phyloP scores from a whole-genome alignment of 2,113 vertebrate genomes.

The Cebidichthys violaceus region DNA sequence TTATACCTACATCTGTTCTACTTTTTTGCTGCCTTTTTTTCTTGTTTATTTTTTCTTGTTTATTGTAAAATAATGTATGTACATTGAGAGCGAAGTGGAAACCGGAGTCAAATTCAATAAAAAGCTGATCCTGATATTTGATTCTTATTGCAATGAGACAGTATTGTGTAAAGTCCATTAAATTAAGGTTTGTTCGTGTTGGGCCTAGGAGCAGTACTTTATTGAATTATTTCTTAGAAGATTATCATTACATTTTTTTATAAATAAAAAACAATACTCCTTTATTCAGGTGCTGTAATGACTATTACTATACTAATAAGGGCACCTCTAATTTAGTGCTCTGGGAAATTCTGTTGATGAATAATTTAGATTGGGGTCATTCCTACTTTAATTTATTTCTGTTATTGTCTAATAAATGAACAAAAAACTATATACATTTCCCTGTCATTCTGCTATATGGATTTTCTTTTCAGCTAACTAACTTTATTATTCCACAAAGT shows the following conservation, averaged over 20 bases:
- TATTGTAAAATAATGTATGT: too few species aligned
- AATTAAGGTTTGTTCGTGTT: neutral
- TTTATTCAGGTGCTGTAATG: neutral
- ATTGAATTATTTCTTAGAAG: neutral
- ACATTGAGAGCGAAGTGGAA: too few species aligned
- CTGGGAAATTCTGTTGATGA: neutral
- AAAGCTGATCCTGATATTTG: too few species aligned
- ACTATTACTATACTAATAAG: neutral
- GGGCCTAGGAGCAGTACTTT: neutral
- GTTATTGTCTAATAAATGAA: neutral
- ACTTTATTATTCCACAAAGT: neutral
- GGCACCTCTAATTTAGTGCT: neutral
- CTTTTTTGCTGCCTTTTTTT: too few species aligned
- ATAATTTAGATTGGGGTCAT: neutral
- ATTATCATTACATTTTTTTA: too few species aligned
- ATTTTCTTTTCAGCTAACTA: neutral
- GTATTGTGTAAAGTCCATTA: neutral
- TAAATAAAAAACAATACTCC: neutral
- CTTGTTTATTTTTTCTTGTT: too few species aligned
- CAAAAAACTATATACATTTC: neutral
- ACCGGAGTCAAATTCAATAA: too few species aligned
- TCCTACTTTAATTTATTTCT: neutral
- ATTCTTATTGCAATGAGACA: neutral
- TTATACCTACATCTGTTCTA: too few species aligned
- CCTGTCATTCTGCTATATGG: neutral